Conservation (phyloP, 2,888 invertebrate genomes). For the Archaeoteleia sp. region DNA sequence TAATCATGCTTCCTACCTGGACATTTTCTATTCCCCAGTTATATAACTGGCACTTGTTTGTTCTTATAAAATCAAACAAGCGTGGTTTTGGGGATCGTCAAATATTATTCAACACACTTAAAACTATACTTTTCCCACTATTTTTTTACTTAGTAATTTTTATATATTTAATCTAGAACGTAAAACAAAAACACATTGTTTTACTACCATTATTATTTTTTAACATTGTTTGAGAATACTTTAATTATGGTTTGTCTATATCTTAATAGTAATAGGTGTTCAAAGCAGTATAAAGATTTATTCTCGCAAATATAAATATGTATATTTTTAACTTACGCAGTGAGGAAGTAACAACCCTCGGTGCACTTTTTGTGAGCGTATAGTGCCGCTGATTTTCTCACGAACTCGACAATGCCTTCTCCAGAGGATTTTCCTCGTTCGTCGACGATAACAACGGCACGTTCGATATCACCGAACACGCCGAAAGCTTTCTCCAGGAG, state of each 20-base stretch:
- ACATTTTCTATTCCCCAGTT: slow-evolving; percentile 66
- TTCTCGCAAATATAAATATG: too few species aligned
- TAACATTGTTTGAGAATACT: too few species aligned
- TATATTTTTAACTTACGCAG: slow-evolving; percentile 79
- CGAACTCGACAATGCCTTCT: slow-evolving; percentile 98
- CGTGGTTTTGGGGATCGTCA: slow-evolving; percentile 69
- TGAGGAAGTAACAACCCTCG: slow-evolving; percentile 95
- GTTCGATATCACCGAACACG: slow-evolving; percentile 94
- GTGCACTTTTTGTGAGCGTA: slow-evolving; percentile 91
- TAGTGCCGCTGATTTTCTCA: slow-evolving; percentile 92
- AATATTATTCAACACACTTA: background rate
- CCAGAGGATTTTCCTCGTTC: slow-evolving; percentile 97
- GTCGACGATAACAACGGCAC: slow-evolving; percentile 95
- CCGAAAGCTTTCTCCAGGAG: slow-evolving; percentile 91
- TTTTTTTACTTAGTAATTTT: too few species aligned
- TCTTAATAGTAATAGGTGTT: too few species aligned
- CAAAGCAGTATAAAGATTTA: too few species aligned
- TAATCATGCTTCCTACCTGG: slow-evolving; percentile 71
- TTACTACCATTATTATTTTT: too few species aligned
- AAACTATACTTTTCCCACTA: too few species aligned
- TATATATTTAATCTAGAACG: background rate
- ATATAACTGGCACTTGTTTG: slow-evolving; percentile 68
- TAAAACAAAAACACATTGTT: too few species aligned
- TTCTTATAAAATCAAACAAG: slow-evolving; percentile 63
- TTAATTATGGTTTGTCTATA: too few species aligned